A percentile compares a stretch with the other conserved stretches of the same genome.
These are phyloP conservation scores for Pristis pectinata DNA, from an alignment of 2,797 vertebrate species.

Conservation along the genomic window DNA sequence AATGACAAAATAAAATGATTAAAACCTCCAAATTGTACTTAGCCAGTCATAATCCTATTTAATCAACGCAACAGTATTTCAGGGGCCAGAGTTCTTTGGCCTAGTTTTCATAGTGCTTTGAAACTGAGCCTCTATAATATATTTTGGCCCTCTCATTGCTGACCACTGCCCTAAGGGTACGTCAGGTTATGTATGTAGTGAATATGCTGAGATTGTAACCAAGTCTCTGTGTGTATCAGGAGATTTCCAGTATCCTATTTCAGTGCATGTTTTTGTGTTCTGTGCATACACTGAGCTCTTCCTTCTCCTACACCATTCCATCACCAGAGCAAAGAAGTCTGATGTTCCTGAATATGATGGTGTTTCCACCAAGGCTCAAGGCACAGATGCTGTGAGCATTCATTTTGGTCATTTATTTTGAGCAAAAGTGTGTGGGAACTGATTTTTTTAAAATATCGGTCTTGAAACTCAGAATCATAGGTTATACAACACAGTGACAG, in stretches of 20 bases:
- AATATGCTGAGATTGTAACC: not conserved
- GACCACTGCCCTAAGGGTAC: not conserved
- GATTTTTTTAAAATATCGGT: not conserved
- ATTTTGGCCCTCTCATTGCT: not conserved
- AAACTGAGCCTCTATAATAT: not conserved
- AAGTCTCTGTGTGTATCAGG: not conserved
- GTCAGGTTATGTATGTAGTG: not conserved
- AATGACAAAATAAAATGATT: not conserved
- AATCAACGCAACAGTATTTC: not conserved
- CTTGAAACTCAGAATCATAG: not conserved
- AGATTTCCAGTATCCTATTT: not conserved
- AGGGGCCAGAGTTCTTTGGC: not conserved
- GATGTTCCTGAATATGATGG: not conserved
- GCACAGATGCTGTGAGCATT: not conserved
- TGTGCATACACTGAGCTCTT: not conserved
- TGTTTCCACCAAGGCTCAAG: not conserved
- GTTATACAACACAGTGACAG: too few species aligned
- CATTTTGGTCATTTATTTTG: not conserved
- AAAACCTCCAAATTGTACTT: not conserved
- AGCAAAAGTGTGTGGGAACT: not conserved
- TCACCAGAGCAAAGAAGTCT: not conserved
- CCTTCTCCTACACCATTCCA: not conserved
- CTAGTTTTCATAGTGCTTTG: not conserved
- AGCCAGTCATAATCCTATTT: not conserved
- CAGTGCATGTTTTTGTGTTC: not conserved